phyloP scores from a whole-genome alignment of 1,140 invertebrate species.

The Drosophila prosaltans region DNA sequence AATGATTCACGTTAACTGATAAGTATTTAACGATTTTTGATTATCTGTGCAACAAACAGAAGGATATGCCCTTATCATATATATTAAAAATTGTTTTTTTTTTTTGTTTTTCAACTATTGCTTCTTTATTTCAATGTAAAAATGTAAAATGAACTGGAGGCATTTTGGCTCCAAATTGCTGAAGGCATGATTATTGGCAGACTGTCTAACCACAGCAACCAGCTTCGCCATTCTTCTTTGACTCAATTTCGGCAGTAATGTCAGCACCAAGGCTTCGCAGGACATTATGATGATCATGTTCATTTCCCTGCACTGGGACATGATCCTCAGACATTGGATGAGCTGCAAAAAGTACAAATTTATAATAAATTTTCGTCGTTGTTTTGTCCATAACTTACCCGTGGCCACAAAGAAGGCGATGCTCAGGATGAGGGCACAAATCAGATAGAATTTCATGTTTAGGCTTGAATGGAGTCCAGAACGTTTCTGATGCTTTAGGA shows the following conservation, averaged over 20 bases:
- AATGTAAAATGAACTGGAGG: constrained; percentile 29
- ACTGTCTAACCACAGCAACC: constrained; percentile 58
- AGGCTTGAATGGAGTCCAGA: constrained; percentile 32
- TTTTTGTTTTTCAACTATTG: constrained; percentile 52
- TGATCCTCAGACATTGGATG: not conserved
- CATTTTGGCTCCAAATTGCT: not conserved
- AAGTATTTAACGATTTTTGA: too few relatives aligned
- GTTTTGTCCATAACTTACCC: constrained; percentile 25
- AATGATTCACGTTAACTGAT: too few relatives aligned
- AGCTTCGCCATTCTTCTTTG: constrained; percentile 24
- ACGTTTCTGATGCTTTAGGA: constrained; percentile 37
- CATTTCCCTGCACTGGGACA: not conserved
- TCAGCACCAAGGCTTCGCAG: constrained; percentile 21
- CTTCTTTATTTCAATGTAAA: constrained; percentile 59
- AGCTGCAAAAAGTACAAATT: constrained; percentile 27
- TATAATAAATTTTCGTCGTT: not conserved
- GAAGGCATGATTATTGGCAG: not conserved
- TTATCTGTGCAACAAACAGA: not conserved
- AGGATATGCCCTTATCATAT: not conserved
- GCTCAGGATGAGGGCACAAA: constrained; percentile 43
- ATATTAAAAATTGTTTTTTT: too few relatives aligned
- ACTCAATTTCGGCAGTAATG: not conserved
- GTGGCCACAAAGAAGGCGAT: constrained; percentile 44
- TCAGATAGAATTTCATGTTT: constrained; percentile 51
- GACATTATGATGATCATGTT: constrained; percentile 10